These are phyloP conservation scores for Criorhina ranunculi DNA, from an alignment of 2,888 invertebrate species.

Conservation along the genomic window DNA sequence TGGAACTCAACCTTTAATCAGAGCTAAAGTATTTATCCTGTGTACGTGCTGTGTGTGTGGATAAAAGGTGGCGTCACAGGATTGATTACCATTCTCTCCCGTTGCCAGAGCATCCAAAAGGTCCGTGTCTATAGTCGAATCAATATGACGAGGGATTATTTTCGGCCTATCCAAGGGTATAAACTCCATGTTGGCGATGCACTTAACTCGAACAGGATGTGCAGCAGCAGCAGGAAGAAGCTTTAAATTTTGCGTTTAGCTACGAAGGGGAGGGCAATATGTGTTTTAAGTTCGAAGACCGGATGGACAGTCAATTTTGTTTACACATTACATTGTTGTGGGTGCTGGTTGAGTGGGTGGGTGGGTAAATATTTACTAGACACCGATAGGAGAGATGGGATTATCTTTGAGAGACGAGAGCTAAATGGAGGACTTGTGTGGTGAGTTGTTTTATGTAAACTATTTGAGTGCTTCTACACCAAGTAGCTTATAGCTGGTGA, in stretches of 20 bases:
- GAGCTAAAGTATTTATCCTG: slow-evolving; percentile 75
- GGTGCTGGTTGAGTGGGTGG: slow-evolving; percentile 30
- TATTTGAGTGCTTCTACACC: slow-evolving; percentile 3
- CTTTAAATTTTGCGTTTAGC: slow-evolving; percentile 61
- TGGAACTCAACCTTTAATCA: slow-evolving; percentile 69
- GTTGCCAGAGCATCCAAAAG: slow-evolving; percentile 28
- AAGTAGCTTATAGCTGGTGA: neutral
- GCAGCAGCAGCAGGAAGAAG: slow-evolving; percentile 33
- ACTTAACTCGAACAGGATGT: slow-evolving; percentile 61
- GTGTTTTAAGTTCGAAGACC: slow-evolving; percentile 32
- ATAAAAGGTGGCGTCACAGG: slow-evolving; percentile 72
- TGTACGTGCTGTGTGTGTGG: slow-evolving; percentile 66
- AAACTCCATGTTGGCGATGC: slow-evolving; percentile 61
- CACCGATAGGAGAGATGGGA: neutral
- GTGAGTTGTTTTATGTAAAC: slow-evolving; percentile 25
- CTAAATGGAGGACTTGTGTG: neutral
- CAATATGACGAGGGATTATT: slow-evolving; percentile 49
- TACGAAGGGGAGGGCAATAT: neutral
- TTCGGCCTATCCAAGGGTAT: slow-evolving; percentile 58
- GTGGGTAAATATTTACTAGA: slow-evolving; percentile 51
- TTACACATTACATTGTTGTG: slow-evolving; percentile 44
- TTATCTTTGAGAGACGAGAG: slow-evolving; percentile 6
- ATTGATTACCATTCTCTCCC: slow-evolving; percentile 74
- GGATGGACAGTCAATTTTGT: slow-evolving; percentile 54
- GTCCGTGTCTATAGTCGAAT: neutral